A percentile compares a stretch with the other conserved stretches of the same genome.
Conservation (phyloP, 2,888 invertebrate genomes). For the Melanophora roralis region DNA sequence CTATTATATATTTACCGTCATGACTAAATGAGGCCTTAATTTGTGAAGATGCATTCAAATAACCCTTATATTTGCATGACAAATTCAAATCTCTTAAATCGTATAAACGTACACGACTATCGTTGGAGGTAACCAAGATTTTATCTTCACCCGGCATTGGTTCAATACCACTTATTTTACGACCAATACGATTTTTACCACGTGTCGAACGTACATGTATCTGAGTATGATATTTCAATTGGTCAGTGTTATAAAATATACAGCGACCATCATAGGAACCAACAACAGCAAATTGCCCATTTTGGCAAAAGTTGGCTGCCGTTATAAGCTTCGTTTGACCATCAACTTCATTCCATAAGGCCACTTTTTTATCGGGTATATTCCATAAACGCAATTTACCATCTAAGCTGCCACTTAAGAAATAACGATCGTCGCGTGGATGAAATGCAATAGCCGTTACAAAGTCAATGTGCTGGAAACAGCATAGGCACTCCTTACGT, state of each 20-base stretch:
- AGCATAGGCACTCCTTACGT: slow-evolving; percentile 96
- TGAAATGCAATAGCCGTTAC: slow-evolving; percentile 99
- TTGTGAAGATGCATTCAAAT: slow-evolving; percentile 95
- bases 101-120: slow-evolving; percentile 96
- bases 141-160: slow-evolving; percentile 97
- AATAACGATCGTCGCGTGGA: slow-evolving; percentile 92
- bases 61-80: slow-evolving; percentile 96
- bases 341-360: slow-evolving; percentile 97
- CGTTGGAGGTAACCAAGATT: slow-evolving; percentile 97
- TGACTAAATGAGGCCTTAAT: slow-evolving; percentile 98
- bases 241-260: slow-evolving; percentile 98
- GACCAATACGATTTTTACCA: slow-evolving; percentile 95
- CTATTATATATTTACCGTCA: slow-evolving; percentile 97
- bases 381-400: slow-evolving; percentile 99
- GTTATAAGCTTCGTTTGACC: slow-evolving; percentile 97
- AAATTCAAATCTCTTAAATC: slow-evolving; percentile 95
- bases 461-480: slow-evolving; percentile 99
- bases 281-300: slow-evolving; percentile 98
- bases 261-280: slow-evolving; percentile 99
- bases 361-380: slow-evolving; percentile 99
- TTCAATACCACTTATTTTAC: slow-evolving; percentile 98
- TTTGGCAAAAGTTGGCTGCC: slow-evolving; percentile 97
- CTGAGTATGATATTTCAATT: slow-evolving; percentile 98
- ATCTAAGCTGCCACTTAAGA: slow-evolving; percentile 97
- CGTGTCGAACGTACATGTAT: slow-evolving; percentile 96